phyloP scores from a whole-genome alignment of 2,888 invertebrate genomes.

The Eledona agricola region DNA sequence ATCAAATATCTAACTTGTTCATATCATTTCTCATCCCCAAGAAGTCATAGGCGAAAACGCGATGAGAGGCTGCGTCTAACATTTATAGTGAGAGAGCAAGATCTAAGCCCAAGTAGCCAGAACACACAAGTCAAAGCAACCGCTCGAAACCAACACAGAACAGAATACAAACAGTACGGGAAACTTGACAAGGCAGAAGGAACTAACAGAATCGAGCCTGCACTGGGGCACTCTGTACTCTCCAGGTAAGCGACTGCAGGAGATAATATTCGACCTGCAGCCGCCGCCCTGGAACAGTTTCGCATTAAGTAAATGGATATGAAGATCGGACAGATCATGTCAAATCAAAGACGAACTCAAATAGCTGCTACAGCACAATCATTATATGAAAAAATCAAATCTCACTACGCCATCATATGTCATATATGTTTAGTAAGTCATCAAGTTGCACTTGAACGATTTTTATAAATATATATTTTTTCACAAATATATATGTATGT shows the following conservation, averaged over 20 bases:
- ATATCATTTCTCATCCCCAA: too few relatives aligned
- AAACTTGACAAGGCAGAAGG: constrained; percentile 51
- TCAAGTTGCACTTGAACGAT: constrained; percentile 55
- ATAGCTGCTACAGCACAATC: constrained; percentile 59
- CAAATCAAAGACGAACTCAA: constrained; percentile 54
- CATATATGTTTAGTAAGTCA: constrained; percentile 54
- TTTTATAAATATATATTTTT: constrained; percentile 36
- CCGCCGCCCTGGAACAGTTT: constrained; percentile 18
- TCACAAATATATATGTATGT: constrained; percentile 39
- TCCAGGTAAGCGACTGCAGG: constrained; percentile 29
- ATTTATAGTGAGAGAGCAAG: constrained; percentile 30
- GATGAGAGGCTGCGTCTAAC: too few relatives aligned
- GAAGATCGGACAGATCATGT: constrained; percentile 57
- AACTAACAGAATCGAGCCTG: constrained; percentile 44
- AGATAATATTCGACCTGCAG: constrained; percentile 20
- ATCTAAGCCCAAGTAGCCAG: constrained; percentile 41
- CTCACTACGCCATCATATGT: constrained; percentile 59
- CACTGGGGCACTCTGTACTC: constrained; percentile 38
- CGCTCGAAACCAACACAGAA: constrained; percentile 55
- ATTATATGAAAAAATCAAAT: constrained; percentile 55
- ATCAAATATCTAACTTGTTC: too few relatives aligned
- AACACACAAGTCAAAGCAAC: constrained; percentile 55
- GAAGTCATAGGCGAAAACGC: too few relatives aligned
- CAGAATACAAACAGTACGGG: constrained; percentile 51
- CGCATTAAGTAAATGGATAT: constrained; percentile 53